Percentiles rank a stretch among this genome's conserved stretches.
Conservation (phyloP, 2,888 invertebrate genomes). For the Andrena bucephala region DNA sequence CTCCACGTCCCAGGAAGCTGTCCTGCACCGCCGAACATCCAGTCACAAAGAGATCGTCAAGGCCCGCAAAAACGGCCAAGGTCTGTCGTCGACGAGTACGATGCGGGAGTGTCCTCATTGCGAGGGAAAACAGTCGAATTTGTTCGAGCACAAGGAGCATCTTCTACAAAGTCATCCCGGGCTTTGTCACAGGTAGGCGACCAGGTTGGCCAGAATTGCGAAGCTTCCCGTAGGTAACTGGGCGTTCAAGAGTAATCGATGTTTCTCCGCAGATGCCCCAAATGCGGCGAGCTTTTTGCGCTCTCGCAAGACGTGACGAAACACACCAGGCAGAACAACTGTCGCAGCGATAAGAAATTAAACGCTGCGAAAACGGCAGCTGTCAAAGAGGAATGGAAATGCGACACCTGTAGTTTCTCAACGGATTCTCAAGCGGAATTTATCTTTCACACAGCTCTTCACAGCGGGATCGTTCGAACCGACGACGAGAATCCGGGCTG, state of each 20-base stretch:
- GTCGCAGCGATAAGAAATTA: slow-evolving; percentile 71
- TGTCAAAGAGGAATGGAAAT: slow-evolving; percentile 85
- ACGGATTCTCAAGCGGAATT: slow-evolving; percentile 90
- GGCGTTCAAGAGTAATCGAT: background rate
- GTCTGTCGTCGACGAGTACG: slow-evolving; percentile 60
- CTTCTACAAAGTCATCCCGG: slow-evolving; percentile 88
- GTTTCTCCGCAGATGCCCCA: slow-evolving; percentile 87
- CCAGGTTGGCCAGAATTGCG: background rate
- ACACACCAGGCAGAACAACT: slow-evolving; percentile 89
- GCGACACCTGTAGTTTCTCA: slow-evolving; percentile 88
- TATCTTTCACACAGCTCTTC: slow-evolving; percentile 90
- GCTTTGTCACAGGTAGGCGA: slow-evolving; percentile 87
- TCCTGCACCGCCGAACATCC: slow-evolving; percentile 88
- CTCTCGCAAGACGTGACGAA: slow-evolving; percentile 91
- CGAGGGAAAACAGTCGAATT: slow-evolving; percentile 85
- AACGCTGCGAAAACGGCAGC: background rate
- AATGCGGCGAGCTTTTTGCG: slow-evolving; percentile 90
- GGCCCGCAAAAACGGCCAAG: slow-evolving; percentile 76
- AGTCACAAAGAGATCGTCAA: slow-evolving; percentile 88
- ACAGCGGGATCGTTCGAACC: slow-evolving; percentile 85
- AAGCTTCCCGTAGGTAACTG: background rate
- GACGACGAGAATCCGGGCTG: slow-evolving; percentile 78
- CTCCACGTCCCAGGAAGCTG: slow-evolving; percentile 87
- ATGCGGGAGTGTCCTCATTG: slow-evolving; percentile 88
- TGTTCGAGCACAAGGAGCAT: slow-evolving; percentile 88